These are phyloP conservation scores for Sebastes dallii DNA, from an alignment of 2,797 vertebrate genomes.

Conservation along the genomic window DNA sequence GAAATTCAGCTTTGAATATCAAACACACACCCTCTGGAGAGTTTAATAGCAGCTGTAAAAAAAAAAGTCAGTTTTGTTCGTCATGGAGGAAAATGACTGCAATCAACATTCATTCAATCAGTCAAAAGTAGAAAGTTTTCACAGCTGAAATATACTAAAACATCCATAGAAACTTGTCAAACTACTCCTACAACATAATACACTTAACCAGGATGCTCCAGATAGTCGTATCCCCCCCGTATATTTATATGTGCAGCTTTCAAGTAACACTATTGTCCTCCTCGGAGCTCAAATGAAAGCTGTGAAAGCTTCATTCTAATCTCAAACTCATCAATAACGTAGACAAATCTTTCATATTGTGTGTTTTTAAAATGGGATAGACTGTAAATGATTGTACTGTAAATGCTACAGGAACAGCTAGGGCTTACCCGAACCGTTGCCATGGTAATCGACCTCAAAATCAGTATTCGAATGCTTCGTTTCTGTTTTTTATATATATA, in stretches of 20 bases:
- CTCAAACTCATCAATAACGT: background rate
- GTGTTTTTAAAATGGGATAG: background rate
- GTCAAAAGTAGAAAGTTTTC: background rate
- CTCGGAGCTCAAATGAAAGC: too few relatives aligned
- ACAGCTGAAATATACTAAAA: background rate
- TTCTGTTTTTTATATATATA: too few relatives aligned
- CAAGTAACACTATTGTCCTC: background rate
- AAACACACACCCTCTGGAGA: background rate
- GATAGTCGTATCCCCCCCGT: background rate
- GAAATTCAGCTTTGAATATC: background rate
- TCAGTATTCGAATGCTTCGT: too few relatives aligned
- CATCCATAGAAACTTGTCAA: background rate
- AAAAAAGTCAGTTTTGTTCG: background rate
- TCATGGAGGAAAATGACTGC: background rate
- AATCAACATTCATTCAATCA: background rate
- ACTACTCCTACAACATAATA: background rate
- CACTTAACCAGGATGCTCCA: background rate
- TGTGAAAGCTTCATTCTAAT: too few relatives aligned
- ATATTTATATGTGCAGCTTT: background rate
- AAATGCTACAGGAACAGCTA: background rate
- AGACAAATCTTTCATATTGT: background rate
- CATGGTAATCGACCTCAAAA: too few relatives aligned
- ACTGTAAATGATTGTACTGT: background rate
- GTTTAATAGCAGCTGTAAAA: background rate
- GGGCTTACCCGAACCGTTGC: too few relatives aligned